Percentiles rank a stretch among this genome's conserved stretches.
Evolutionary conservation across 2,888 invertebrate genomes (phyloP).

Genomic region (Stomorhina lunata): DNA sequence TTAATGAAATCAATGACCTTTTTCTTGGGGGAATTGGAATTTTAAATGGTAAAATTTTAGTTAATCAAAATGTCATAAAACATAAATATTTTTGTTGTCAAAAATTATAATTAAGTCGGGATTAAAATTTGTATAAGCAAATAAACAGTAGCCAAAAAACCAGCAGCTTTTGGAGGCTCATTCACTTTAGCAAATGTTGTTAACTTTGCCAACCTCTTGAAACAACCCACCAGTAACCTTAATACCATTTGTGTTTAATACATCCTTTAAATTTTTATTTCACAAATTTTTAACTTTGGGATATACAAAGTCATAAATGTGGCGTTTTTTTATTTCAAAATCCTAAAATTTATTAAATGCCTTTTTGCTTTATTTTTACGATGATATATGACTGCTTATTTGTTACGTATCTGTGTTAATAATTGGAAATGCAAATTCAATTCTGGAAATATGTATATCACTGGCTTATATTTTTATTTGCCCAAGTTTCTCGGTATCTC

Average conservation of each 20-base stretch:
- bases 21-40: too few species aligned
- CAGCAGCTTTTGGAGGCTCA: conserved; percentile 52
- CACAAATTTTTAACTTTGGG: background rate
- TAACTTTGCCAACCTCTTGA: conserved; percentile 63
- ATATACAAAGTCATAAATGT: conserved; percentile 2
- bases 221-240: conserved; percentile 58
- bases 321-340: background rate
- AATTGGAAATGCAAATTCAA: conserved; percentile 62
- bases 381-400: conserved; percentile 41
- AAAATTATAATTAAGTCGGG: conserved; percentile 9
- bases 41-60: background rate
- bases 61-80: conserved; percentile 24
- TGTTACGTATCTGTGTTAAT: conserved; percentile 28
- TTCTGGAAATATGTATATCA: conserved; percentile 4
- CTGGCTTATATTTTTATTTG: background rate
- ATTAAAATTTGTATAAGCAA: background rate
- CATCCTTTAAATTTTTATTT: conserved; percentile 5
- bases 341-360: conserved; percentile 30
- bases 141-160: conserved; percentile 60
- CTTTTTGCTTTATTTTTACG: conserved; percentile 4
- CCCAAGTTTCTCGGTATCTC: background rate
- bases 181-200: conserved; percentile 58
- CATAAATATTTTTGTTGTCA: background rate
- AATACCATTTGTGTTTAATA: background rate
- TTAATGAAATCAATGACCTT: conserved; percentile 21